Evolutionary conservation across 2,113 vertebrate species (phyloP), one percentile per base, ranked within the genome.

Genomic region (Piprites chloris): DNA sequence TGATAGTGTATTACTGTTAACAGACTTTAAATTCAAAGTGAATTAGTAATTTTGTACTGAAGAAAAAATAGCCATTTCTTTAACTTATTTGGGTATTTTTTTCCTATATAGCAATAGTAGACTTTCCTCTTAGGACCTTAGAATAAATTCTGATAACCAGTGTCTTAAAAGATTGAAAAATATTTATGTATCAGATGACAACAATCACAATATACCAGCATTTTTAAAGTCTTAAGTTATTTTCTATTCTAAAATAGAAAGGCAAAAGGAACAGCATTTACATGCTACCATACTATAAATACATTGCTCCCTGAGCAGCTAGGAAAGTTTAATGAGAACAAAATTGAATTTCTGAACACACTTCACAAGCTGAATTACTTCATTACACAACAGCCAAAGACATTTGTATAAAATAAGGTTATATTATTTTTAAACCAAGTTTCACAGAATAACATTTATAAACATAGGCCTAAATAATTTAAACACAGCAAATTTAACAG

Each of bases 401-500:
- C 14, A 9, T 94, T 95, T 91, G 93, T 98, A 97, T 95, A 98
- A 98, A 98, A 98, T 96, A 98, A 94, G 17, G 39, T 98, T 97
- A 62, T 98, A 97, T 98, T 98, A 95, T 96, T 97, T 97, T 98
- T 94, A 75, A 97, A 98, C 95, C 95, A 97, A 89, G 77, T 97
- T 94, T 97, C 97, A 98, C 97, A 98, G 96, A 97, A 93, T 95
- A 97, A 97, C 95, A 95, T 96, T 96, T 95, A 95, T 82, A 96
- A 98, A 98, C 94, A 93, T 87, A 96, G 61, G 94, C 95, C 96
- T 97, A 97, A 97, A 98, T 97, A 98, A 98, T 92, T 96, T 98
- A 97, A 98, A 96, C 92, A 95, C 95, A 96, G 91, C 97, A 97
- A 96, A 52, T 94, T 90, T 93, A 97, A 97, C 95, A 95, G 94